Evolutionary conservation across 2,113 vertebrate genomes (phyloP).

Genomic region (Nothoprocta perdicaria): DNA sequence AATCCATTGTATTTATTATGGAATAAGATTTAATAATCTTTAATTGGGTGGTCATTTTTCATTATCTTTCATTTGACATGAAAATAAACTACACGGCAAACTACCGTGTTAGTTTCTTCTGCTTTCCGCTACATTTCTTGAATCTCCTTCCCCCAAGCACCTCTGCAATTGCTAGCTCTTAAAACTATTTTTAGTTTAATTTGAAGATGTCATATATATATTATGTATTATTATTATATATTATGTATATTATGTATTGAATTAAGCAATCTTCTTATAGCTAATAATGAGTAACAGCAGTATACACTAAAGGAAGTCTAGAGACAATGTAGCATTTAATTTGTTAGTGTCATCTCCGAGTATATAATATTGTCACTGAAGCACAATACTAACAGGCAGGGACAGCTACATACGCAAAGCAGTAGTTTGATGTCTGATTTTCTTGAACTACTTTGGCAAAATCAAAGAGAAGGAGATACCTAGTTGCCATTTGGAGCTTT

Average conservation of each 20-base stretch:
- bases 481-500: background rate
- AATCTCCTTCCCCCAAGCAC: background rate
- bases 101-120: background rate
- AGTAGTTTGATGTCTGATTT: background rate
- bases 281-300: background rate
- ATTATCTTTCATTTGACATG: background rate
- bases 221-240: too few species aligned
- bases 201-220: background rate
- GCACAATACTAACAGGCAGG: background rate
- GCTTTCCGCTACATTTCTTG: background rate
- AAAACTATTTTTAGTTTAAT: background rate
- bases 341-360: background rate
- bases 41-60: background rate
- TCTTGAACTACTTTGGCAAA: background rate
- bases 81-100: background rate
- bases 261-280: background rate
- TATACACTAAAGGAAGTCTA: background rate
- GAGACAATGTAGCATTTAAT: background rate
- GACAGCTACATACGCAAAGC: background rate
- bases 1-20: background rate
- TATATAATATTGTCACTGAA: background rate
- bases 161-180: background rate
- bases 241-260: background rate
- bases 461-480: background rate
- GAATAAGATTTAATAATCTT: background rate